Conservation (phyloP, 2,888 invertebrate genomes). For the Mythimna impura region DNA sequence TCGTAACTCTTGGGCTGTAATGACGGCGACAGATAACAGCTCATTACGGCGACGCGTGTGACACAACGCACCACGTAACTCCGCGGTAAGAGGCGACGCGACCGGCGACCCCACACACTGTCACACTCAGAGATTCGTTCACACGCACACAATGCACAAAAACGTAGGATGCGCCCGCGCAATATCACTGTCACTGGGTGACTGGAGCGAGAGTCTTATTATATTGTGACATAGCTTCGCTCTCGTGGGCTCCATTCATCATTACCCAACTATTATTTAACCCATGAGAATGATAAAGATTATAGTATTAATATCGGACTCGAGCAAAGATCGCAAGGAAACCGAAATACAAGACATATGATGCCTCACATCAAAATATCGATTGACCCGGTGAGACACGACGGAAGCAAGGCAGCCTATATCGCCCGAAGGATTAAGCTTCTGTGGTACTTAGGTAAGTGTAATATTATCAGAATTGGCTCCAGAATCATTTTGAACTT, state of each 20-base stretch:
- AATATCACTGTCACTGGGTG: slow-evolving; percentile 62
- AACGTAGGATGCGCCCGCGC: slow-evolving; percentile 22
- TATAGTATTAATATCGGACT: neutral
- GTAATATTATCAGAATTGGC: no score
- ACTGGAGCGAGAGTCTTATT: slow-evolving; percentile 26
- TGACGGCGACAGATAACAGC: slow-evolving; percentile 24
- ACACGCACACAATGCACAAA: slow-evolving; percentile 52
- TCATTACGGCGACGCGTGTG: slow-evolving; percentile 22
- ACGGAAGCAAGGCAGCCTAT: no score
- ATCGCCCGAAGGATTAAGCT: no score
- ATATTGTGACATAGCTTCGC: neutral
- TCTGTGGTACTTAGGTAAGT: no score
- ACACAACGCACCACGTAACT: slow-evolving; percentile 43
- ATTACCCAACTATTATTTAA: neutral
- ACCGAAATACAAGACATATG: neutral
- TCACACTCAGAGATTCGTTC: slow-evolving; percentile 45
- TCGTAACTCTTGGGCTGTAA: neutral
- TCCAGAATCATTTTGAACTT: no score
- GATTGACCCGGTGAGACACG: no score
- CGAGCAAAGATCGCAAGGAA: neutral
- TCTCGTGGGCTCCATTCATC: neutral
- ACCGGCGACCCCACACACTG: slow-evolving; percentile 38
- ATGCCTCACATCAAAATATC: neutral
- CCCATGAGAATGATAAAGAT: neutral
- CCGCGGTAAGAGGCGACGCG: slow-evolving; percentile 23